These are phyloP conservation scores for Corythornis vintsioides DNA, from an alignment of 2,113 vertebrate genomes.

Conservation along the genomic window DNA sequence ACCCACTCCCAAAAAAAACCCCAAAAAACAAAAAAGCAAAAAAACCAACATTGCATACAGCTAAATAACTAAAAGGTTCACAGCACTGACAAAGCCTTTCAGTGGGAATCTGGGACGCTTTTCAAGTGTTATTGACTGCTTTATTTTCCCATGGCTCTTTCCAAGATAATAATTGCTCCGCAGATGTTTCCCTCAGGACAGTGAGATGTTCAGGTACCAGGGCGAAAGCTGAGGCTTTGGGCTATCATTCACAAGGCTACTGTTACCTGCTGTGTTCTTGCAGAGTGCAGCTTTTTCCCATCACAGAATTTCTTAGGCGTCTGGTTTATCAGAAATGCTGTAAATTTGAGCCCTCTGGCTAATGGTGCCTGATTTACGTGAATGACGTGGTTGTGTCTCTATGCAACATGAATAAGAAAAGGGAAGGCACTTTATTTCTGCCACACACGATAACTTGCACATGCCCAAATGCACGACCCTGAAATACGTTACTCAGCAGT, in stretches of 20 bases:
- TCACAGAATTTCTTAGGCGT: slow-evolving; percentile 43
- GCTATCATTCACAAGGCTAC: slow-evolving; percentile 52
- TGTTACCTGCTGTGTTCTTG: slow-evolving; percentile 53
- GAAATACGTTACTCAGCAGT: neutral
- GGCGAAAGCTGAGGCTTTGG: slow-evolving; percentile 60
- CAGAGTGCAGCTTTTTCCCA: slow-evolving; percentile 62
- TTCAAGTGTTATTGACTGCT: slow-evolving; percentile 70
- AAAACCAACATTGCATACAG: slow-evolving; percentile 5
- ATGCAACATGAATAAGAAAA: slow-evolving; percentile 1
- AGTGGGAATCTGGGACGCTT: slow-evolving; percentile 68
- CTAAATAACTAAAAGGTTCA: slow-evolving; percentile 72
- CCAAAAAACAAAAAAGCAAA: neutral
- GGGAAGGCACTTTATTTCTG: neutral
- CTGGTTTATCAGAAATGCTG: slow-evolving; percentile 44
- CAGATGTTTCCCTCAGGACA: slow-evolving; percentile 72
- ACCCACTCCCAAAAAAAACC: neutral
- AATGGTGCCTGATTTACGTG: slow-evolving; percentile 42
- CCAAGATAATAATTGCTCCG: slow-evolving; percentile 69
- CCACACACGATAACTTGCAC: neutral
- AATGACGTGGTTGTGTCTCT: slow-evolving; percentile 41
- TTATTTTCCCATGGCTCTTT: slow-evolving; percentile 73
- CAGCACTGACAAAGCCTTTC: slow-evolving; percentile 66
- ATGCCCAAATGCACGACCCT: neutral
- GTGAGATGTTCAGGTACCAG: slow-evolving; percentile 49
- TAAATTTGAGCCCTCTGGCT: slow-evolving; percentile 50